Conservation (phyloP, 2,888 invertebrate species). For the Ommatoiulus sabulosus region DNA sequence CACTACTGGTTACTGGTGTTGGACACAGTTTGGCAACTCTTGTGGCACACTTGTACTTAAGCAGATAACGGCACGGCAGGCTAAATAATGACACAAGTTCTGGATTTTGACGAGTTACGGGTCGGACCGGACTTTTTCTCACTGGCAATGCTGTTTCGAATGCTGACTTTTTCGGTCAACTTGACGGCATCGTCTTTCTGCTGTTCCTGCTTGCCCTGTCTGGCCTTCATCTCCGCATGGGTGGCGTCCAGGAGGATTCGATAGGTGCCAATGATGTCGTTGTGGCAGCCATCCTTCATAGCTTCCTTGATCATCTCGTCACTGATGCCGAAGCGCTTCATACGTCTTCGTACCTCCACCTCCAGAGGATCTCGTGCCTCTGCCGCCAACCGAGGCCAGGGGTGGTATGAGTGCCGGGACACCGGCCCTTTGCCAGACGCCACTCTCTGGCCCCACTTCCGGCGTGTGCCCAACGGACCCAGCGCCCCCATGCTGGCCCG, state of each 20-base stretch:
- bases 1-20: too few relatives aligned
- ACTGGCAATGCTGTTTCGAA: background rate
- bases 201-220: background rate
- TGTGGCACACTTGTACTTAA: too few relatives aligned
- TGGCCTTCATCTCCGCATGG: background rate
- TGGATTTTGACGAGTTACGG: background rate
- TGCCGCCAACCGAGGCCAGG: constrained; percentile 51
- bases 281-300: constrained; percentile 73
- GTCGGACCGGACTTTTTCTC: background rate
- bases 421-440: background rate
- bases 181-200: background rate
- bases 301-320: constrained; percentile 73
- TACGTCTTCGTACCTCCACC: constrained; percentile 71
- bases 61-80: background rate
- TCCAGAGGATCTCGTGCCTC: constrained; percentile 66
- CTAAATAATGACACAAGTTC: background rate
- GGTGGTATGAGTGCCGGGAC: constrained; percentile 6
- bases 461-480: background rate
- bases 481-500: constrained; percentile 60
- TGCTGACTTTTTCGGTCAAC: background rate
- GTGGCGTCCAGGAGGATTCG: constrained; percentile 69
- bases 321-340: constrained; percentile 74
- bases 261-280: constrained; percentile 78
- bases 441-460: constrained; percentile 33
- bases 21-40: too few relatives aligned